Evolutionary conservation across 2,113 vertebrate species (phyloP).

Genomic region (Pterophyllum scalare): DNA sequence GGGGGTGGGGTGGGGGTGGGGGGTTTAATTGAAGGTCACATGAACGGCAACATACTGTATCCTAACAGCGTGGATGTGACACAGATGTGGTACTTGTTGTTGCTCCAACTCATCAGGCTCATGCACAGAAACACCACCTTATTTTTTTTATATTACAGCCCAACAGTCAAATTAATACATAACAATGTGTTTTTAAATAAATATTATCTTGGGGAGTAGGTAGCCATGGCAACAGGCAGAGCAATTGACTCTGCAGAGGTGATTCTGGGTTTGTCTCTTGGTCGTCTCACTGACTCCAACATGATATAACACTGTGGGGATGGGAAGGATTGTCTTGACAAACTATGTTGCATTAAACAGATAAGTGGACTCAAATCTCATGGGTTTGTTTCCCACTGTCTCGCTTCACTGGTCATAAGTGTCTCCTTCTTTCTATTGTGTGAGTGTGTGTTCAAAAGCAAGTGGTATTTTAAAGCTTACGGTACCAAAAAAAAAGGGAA

Average conservation of each 20-base stretch:
- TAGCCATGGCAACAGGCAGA: conserved; percentile 70
- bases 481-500: conserved; percentile 42
- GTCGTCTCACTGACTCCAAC: conserved; percentile 33
- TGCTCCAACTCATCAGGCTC: conserved; percentile 16
- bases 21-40: background rate
- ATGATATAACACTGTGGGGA: conserved; percentile 33
- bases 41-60: background rate
- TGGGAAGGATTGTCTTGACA: conserved; percentile 26
- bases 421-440: background rate
- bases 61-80: background rate
- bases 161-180: conserved; percentile 46
- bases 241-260: conserved; percentile 40
- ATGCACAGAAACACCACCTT: conserved; percentile 7
- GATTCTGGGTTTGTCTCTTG: conserved; percentile 42
- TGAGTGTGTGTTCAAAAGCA: conserved; percentile 11
- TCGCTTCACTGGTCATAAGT: conserved; percentile 9
- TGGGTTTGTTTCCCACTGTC: conserved; percentile 6
- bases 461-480: conserved; percentile 4
- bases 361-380: conserved; percentile 20
- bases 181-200: conserved; percentile 65
- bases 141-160: conserved; percentile 9
- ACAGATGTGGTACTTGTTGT: background rate
- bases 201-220: conserved; percentile 57
- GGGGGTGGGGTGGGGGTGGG: background rate
- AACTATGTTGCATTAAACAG: conserved; percentile 29